Evolutionary conservation across 2,888 invertebrate genomes (phyloP).

Genomic region (Drosophila nr. perissopoda): DNA sequence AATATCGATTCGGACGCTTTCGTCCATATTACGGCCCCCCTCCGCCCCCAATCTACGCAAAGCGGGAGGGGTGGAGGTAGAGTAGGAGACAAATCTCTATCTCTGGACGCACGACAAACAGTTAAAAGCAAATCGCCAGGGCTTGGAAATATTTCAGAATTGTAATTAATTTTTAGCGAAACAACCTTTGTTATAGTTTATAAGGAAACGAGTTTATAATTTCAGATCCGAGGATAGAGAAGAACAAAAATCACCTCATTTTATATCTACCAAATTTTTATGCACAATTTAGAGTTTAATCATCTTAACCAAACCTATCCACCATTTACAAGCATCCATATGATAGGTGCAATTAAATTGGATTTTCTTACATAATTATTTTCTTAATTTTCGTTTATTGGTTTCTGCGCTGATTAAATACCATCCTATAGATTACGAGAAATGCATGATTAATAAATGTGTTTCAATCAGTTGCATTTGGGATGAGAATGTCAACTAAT

Average conservation of each 20-base stretch:
- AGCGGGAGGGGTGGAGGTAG: not conserved
- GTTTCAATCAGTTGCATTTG: slow-evolving; percentile 4
- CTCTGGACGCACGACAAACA: slow-evolving; percentile 4
- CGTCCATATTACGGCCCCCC: slow-evolving; percentile 1
- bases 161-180: slow-evolving; percentile 22
- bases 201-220: not conserved
- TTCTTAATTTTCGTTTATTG: slow-evolving; percentile 10
- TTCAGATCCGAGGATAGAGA: not conserved
- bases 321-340: slow-evolving; percentile 3
- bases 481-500: not conserved
- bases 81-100: not conserved
- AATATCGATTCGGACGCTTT: slow-evolving; percentile 45
- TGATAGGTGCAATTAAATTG: no score
- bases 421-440: slow-evolving; percentile 32
- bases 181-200: slow-evolving; percentile 9
- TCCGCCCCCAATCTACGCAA: not conserved
- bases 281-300: slow-evolving; percentile 16
- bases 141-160: slow-evolving; percentile 11
- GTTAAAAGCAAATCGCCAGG: not conserved
- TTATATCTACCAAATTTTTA: slow-evolving; percentile 19
- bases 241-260: not conserved
- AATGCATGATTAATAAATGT: slow-evolving; percentile 4
- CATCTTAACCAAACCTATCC: slow-evolving; percentile 1
- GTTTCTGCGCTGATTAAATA: slow-evolving; percentile 37
- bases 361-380: not conserved